phyloP scores from a whole-genome alignment of 2,888 invertebrate species.

The Drosophila engyochracea region DNA sequence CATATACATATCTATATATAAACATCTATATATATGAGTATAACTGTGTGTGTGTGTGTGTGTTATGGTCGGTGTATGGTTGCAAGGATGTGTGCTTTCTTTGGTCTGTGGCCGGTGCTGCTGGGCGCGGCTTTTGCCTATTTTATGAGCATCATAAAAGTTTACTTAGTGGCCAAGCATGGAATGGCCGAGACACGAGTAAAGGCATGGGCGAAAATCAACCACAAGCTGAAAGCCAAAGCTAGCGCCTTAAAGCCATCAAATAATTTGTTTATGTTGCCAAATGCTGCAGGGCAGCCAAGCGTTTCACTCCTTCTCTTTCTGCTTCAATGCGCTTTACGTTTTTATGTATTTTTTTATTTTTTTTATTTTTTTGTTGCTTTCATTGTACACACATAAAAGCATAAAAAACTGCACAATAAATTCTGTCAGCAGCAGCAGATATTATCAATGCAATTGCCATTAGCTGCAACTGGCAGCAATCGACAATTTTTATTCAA shows the following conservation, averaged over 20 bases:
- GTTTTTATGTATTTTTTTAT: neutral
- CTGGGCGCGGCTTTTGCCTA: constrained; percentile 70
- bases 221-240: constrained; percentile 33
- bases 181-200: constrained; percentile 46
- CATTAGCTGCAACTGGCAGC: constrained; percentile 3
- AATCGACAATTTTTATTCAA: constrained; percentile 5
- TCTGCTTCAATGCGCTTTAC: neutral
- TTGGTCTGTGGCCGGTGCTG: constrained; percentile 15
- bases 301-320: neutral
- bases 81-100: constrained; percentile 1
- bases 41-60: constrained; percentile 33
- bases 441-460: constrained; percentile 12
- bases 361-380: constrained; percentile 1
- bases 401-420: constrained; percentile 15
- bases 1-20: constrained; percentile 43
- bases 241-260: constrained; percentile 61
- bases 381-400: constrained; percentile 26
- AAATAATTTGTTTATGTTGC: constrained; percentile 80
- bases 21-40: constrained; percentile 36
- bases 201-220: constrained; percentile 27
- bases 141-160: constrained; percentile 77
- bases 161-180: constrained; percentile 74
- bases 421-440: constrained; percentile 20
- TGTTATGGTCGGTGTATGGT: constrained; percentile 17
- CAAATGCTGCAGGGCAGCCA: constrained; percentile 48